Conservation (phyloP, 2,888 invertebrate genomes). For the Plagodis pulveraria region DNA sequence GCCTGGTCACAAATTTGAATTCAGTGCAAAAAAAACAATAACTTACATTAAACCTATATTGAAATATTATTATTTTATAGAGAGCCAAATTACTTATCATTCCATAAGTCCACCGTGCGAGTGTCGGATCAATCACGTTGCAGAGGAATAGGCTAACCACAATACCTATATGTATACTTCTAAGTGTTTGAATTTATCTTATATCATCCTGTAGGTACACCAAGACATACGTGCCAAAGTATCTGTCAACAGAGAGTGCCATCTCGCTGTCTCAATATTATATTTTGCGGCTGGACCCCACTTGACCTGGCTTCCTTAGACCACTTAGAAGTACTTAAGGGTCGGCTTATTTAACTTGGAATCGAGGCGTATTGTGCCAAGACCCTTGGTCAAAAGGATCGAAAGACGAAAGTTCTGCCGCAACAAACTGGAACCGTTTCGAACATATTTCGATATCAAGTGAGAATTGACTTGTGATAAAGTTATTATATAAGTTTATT, state of each 20-base stretch:
- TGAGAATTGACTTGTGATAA: not conserved
- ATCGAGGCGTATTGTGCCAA: slow-evolving; percentile 50
- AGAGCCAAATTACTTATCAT: no score
- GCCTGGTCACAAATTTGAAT: no score
- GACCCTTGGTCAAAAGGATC: slow-evolving; percentile 22
- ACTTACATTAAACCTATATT: no score
- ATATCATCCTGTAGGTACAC: not conserved
- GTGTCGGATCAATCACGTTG: no score
- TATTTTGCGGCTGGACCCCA: slow-evolving; percentile 39
- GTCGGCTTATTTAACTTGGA: slow-evolving; percentile 53
- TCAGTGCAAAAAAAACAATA: no score
- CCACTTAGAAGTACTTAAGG: slow-evolving; percentile 43
- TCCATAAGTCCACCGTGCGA: no score
- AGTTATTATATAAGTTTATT: not conserved
- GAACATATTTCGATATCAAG: slow-evolving; percentile 14
- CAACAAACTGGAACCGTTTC: slow-evolving; percentile 20
- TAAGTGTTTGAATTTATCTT: no score
- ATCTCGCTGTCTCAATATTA: slow-evolving; percentile 38
- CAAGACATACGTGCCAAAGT: slow-evolving; percentile 35
- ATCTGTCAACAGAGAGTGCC: slow-evolving; percentile 43
- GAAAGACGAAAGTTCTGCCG: slow-evolving; percentile 19
- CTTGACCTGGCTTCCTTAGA: slow-evolving; percentile 49
- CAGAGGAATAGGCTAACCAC: no score
- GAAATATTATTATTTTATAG: no score
- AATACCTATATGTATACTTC: no score